Evolutionary conservation across 2,888 invertebrate species (phyloP), one percentile per base, ranked within the genome.

Genomic region (Podabrus alpinus): DNA sequence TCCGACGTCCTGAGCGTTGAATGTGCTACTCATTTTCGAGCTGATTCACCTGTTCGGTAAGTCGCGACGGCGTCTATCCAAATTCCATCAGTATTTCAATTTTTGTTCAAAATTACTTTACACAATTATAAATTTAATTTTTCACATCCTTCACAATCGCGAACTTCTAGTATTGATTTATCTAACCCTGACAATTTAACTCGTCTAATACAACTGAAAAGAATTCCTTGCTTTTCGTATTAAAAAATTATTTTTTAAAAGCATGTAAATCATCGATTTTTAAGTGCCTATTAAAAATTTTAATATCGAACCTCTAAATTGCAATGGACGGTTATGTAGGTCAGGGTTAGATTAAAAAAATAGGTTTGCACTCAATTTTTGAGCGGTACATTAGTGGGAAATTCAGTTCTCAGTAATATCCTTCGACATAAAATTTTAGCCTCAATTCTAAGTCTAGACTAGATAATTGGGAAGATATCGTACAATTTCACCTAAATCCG

Each of bases 11-110:
- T 64, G 85, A 86, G 17, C 87, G 86, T 86, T 88, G 88, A 71
- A 75, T 73, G 73, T 59, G 68, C 71, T 69, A 68, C 71, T 89
- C 89, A 88, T 89, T 89, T 89, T 88, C 88, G 88, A 88, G 88
- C 89, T 89, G 89, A 89, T 89, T 89, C 89, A 89, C 89, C 89
- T 89, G 89, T 89, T 89, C 89, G 89, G 89, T 89, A 88, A 89
- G 88, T 88, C 88, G 88, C 89, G 88, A 88, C 88, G 88, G 88
- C 88, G 62, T 64, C 88, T 88, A 88, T 67, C 68, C 68, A 73
- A 73, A 72, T 45, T 45, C 45, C 45, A n/a, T 45, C 45, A n/a
- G n/a, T n/a, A 45, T 45, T 45, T n/a, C 24, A 9, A 9, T 24
- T 24, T 24, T 9, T 3, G 1, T 24, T 24, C 45, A n/a, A 45